These are phyloP conservation scores for Mythimna pallens DNA, from an alignment of 2,888 invertebrate species.

Conservation along the genomic window DNA sequence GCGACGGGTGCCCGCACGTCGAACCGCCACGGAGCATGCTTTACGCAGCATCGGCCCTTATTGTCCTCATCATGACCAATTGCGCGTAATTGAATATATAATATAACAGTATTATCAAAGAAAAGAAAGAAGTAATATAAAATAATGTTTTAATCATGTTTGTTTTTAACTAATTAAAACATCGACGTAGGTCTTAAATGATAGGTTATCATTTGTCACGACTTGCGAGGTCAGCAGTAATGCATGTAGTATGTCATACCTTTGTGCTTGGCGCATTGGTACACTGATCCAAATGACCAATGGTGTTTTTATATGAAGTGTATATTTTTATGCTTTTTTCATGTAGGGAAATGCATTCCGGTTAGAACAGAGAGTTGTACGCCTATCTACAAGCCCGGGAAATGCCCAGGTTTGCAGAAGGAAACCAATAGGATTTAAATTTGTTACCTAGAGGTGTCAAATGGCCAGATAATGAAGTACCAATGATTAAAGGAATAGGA, in stretches of 20 bases:
- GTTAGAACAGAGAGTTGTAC: too few species aligned
- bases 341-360: too few species aligned
- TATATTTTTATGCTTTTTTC: too few species aligned
- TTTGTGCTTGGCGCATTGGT: neutral
- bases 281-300: neutral
- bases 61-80: neutral
- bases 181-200: conserved; percentile 1
- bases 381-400: too few species aligned
- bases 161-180: conserved; percentile 35
- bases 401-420: too few species aligned
- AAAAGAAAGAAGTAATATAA: conserved; percentile 5
- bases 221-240: conserved; percentile 3
- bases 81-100: conserved; percentile 18
- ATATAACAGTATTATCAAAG: conserved; percentile 21
- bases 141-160: conserved; percentile 40
- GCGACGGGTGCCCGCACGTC: too few species aligned
- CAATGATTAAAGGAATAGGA: too few species aligned
- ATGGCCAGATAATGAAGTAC: too few species aligned
- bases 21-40: too few species aligned
- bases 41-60: neutral
- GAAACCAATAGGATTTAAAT: too few species aligned
- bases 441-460: too few species aligned
- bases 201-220: conserved; percentile 14
- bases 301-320: too few species aligned
- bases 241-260: neutral